These are phyloP conservation scores for Diaphora mendica DNA, from an alignment of 2,888 invertebrate genomes.

Conservation along the genomic window DNA sequence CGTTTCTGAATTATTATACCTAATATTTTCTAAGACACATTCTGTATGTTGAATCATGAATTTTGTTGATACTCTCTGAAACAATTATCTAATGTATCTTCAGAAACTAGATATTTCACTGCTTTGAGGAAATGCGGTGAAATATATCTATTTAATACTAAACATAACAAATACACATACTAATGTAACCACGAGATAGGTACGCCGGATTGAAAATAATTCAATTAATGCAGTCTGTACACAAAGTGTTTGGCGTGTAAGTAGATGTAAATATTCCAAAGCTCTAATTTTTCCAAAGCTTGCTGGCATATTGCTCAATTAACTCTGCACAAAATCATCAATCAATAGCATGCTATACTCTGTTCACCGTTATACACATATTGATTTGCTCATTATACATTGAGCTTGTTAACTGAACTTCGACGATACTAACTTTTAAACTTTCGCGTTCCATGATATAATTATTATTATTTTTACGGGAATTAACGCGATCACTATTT, in stretches of 20 bases:
- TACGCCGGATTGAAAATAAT: no score
- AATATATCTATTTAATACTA: background rate
- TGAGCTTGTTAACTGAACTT: conserved; percentile 42
- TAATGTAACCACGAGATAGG: background rate
- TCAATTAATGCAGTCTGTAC: background rate
- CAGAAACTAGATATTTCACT: background rate
- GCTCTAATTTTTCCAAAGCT: conserved; percentile 3
- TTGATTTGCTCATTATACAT: conserved; percentile 53
- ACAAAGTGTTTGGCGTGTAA: background rate
- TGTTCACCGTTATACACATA: conserved; percentile 52
- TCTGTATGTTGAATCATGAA: background rate
- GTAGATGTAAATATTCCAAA: background rate
- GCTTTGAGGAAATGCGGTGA: background rate
- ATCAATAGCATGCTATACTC: conserved; percentile 46
- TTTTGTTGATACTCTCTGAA: background rate
- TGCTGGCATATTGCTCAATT: conserved; percentile 49
- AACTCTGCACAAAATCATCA: conserved; percentile 48
- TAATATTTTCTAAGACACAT: background rate
- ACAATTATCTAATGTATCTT: background rate
- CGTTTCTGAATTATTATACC: background rate
- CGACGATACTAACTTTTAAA: no score
- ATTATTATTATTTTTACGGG: no score
- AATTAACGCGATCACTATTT: no score
- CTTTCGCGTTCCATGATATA: no score
- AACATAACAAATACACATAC: background rate